phyloP scores from a whole-genome alignment of 2,888 invertebrate species.

The Neoitamus cyanurus region DNA sequence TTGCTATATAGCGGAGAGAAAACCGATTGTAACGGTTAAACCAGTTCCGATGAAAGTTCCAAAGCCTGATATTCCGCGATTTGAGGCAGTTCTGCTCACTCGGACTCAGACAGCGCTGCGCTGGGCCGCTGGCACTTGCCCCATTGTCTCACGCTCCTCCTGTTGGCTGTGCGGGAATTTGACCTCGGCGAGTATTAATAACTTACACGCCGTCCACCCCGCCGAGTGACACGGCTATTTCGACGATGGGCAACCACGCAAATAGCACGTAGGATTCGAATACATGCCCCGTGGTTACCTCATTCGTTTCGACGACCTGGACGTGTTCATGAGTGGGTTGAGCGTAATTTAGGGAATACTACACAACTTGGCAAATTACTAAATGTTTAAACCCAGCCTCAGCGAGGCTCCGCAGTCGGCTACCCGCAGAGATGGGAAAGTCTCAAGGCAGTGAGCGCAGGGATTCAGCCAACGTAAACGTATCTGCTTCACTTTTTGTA shows the following conservation, averaged over 20 bases:
- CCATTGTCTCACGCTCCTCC: neutral
- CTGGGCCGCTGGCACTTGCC: neutral
- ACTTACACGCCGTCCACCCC: neutral
- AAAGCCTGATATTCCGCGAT: conserved; percentile 9
- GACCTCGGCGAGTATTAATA: neutral
- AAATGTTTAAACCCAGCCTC: neutral
- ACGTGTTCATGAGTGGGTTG: neutral
- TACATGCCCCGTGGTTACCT: neutral
- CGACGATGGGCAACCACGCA: neutral
- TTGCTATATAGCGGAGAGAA: conserved; percentile 13
- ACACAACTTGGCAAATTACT: neutral
- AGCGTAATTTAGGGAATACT: neutral
- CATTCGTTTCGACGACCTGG: neutral
- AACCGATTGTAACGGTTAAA: conserved; percentile 30
- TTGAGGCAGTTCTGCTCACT: neutral
- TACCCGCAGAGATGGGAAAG: neutral
- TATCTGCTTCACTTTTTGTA: neutral
- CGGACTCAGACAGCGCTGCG: neutral
- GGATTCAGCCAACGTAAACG: neutral
- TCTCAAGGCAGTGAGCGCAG: neutral
- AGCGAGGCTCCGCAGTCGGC: neutral
- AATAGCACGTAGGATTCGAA: neutral
- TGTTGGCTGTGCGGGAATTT: neutral
- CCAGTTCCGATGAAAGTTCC: conserved; percentile 35
- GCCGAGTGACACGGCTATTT: neutral